A percentile compares a stretch with the other conserved stretches of the same genome.
Conservation (phyloP, 2,888 invertebrate species). For the Drosophila lutescens region DNA sequence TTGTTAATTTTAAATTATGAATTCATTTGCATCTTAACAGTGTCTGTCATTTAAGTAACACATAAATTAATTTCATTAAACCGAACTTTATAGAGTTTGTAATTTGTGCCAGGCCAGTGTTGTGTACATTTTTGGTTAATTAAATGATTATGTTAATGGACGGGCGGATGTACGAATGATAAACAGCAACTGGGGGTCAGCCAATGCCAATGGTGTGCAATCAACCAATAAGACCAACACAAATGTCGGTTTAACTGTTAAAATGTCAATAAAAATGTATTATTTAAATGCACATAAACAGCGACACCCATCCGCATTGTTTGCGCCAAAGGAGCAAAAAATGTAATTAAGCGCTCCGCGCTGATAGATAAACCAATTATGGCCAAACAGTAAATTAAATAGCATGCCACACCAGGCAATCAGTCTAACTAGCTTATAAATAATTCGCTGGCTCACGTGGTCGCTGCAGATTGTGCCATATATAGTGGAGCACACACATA, state of each 20-base stretch:
- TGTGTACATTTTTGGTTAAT: constrained; percentile 70
- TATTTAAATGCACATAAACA: constrained; percentile 65
- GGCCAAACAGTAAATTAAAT: constrained; percentile 67
- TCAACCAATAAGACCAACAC: constrained; percentile 70
- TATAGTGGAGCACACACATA: background rate
- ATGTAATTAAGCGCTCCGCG: constrained; percentile 64
- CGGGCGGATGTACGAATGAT: constrained; percentile 68
- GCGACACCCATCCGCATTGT: constrained; percentile 41
- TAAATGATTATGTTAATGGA: constrained; percentile 81
- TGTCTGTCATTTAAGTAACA: constrained; percentile 74
- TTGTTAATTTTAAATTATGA: constrained; percentile 66
- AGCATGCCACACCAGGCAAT: constrained; percentile 60
- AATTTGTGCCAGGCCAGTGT: constrained; percentile 42
- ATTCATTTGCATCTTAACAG: constrained; percentile 78
- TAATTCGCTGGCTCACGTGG: constrained; percentile 50
- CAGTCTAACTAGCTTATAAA: constrained; percentile 56
- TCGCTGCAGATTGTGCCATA: constrained; percentile 1
- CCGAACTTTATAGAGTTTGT: constrained; percentile 48
- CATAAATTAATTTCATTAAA: constrained; percentile 72
- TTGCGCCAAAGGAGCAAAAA: constrained; percentile 43
- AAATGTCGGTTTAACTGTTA: constrained; percentile 76
- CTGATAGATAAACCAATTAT: constrained; percentile 74
- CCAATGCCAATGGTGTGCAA: constrained; percentile 56
- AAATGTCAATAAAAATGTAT: constrained; percentile 79
- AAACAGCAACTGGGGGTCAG: constrained; percentile 44